Percentiles rank a stretch among this genome's conserved stretches.
phyloP scores from a whole-genome alignment of 2,888 invertebrate species.

The Ophraella communa region DNA sequence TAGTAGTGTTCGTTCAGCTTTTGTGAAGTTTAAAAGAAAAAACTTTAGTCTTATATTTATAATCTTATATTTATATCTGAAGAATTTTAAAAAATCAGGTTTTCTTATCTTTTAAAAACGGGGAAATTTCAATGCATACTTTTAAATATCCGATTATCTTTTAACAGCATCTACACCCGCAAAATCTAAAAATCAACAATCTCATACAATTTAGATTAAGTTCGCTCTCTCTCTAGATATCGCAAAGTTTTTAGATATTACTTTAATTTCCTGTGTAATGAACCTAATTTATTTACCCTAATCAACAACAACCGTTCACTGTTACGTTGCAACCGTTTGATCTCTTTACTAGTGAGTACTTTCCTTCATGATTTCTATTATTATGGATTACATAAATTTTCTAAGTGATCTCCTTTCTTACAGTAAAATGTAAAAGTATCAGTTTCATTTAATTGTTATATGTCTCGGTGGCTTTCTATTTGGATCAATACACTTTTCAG shows the following conservation, averaged over 20 bases:
- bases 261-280: slow-evolving; percentile 1
- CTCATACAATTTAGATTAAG: no score
- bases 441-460: slow-evolving; percentile 34
- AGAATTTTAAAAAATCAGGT: no score
- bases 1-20: no score
- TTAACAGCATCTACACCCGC: no score
- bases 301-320: neutral
- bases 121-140: no score
- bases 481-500: slow-evolving; percentile 21
- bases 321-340: slow-evolving; percentile 9
- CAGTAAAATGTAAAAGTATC: slow-evolving; percentile 26
- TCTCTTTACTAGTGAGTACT: slow-evolving; percentile 9
- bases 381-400: slow-evolving; percentile 26
- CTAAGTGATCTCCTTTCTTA: slow-evolving; percentile 24
- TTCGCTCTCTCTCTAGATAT: neutral
- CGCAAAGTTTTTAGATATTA: neutral
- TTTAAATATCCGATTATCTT: no score
- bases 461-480: slow-evolving; percentile 31
- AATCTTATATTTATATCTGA: no score
- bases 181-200: no score
- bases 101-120: no score
- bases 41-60: no score
- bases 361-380: slow-evolving; percentile 26
- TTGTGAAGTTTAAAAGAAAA: no score
- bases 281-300: neutral